Conservation (phyloP, 2,113 vertebrate species). For the Nematolebias whitei region DNA sequence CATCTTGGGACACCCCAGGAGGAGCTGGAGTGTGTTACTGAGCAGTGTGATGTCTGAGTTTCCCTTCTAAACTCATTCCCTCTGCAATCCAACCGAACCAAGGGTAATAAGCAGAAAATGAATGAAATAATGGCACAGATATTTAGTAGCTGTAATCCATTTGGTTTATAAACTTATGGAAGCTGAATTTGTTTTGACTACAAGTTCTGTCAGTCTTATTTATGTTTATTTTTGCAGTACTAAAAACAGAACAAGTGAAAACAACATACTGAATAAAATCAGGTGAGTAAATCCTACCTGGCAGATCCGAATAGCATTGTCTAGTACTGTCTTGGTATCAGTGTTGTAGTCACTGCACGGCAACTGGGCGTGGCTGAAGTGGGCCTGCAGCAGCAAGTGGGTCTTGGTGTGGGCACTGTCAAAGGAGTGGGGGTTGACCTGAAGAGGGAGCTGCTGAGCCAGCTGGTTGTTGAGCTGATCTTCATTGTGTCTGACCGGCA, state of each 20-base stretch:
- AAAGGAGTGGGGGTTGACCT: slow-evolving; percentile 91
- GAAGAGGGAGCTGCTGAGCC: slow-evolving; percentile 89
- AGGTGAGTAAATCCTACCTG: slow-evolving; percentile 80
- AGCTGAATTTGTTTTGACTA: too few species aligned
- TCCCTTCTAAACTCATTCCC: too few species aligned
- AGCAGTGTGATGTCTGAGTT: too few species aligned
- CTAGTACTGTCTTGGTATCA: slow-evolving; percentile 96
- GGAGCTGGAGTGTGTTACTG: too few species aligned
- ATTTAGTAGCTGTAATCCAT: too few species aligned
- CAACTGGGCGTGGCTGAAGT: slow-evolving; percentile 89
- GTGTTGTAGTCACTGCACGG: slow-evolving; percentile 95
- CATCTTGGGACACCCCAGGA: too few species aligned
- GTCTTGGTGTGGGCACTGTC: slow-evolving; percentile 98
- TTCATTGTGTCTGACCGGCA: slow-evolving; percentile 97
- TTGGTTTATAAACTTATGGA: too few species aligned
- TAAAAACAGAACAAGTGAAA: not conserved
- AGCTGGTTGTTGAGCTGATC: slow-evolving; percentile 96
- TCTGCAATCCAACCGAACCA: too few species aligned
- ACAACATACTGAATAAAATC: not conserved
- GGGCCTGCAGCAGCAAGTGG: slow-evolving; percentile 93
- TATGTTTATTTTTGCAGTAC: too few species aligned
- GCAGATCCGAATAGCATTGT: slow-evolving; percentile 94
- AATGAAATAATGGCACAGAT: too few species aligned
- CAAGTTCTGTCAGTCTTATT: too few species aligned
- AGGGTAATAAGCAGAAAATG: too few species aligned